Base-by-base conservation (phyloP, 2,797 vertebrate genomes). In the Coracias cyanogaster region DNA sequence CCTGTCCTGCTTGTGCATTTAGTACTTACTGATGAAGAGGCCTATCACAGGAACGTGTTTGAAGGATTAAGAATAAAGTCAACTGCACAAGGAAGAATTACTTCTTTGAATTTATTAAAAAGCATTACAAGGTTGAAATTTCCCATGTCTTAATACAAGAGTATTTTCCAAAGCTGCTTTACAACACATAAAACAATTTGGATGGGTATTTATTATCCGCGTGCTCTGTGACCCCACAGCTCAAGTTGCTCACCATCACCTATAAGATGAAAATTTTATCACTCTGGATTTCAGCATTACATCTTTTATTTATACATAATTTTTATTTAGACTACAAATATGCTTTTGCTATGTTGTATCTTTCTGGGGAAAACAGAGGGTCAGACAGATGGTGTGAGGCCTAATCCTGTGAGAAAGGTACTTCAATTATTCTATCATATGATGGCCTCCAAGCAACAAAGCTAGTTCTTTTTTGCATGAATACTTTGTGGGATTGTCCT, bases 31-130 rank as follows among this genome's bases (percentile, higher is more conserved):
- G 20, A 79, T 12, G 7, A 93, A 49, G n/a, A 76, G 33, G 51
- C 15, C 43, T 57, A 29, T 48, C 39, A 49, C 1, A 72, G 58
- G 31, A 12, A 81, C 61, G 33, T 48, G 37, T 79, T 65, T 21
- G 43, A 33, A 46, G 35, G 15, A 58, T 48, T 41, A 89, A 82
- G 28, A 92, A 94, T 55, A 51, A 82, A 84, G 31, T 37, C 73
- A 90, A 28, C 62, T 90, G 48, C 88, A 92, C 43, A 72, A 61
- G 26, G 46, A 81, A 71, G 18, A 88, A 69, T 61, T 79, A 41
- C 61, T 88, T 92, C 3, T 92, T 71, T 66, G 31, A 65, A 82
- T 93, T 94, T 93, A 94, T 92, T 96, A 58, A 73, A 88, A 79
- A 70, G 55, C 45, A 61, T 95, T 90, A 69, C 58, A 90, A 84